Evolutionary conservation across 1,140 invertebrate species (phyloP), one percentile per base, ranked within the genome.

Genomic region (Neodiprion pinetum): DNA sequence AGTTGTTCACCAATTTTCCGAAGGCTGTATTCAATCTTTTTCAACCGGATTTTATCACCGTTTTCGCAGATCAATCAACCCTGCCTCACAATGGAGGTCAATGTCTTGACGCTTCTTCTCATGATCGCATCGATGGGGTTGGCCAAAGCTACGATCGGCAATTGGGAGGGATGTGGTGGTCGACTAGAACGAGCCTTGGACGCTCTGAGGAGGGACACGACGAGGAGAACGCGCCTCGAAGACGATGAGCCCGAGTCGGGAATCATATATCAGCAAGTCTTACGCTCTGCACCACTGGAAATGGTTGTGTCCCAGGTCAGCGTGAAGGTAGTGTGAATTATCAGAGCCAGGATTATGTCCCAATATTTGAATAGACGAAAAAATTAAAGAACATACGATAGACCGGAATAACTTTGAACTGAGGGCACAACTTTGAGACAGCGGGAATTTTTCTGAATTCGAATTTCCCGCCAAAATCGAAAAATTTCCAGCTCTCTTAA

Each of bases 111-210:
- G 48, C 1, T 73, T 2, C 68, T 75, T 17, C 21, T 50, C 0
- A 40, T 75, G 8, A 72, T 11, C 9, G 61, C 71, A 11, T 49
- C 75, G 23, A 61, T 77, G 49, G 53, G 67, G 11, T 61, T 50
- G 0, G 23, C 74, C 3, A 73, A 9, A 9, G 61, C 71, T 12
- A 47, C 75, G 28, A 61, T 77, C 40, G 53, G 67, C 48, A 72
- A 71, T 1, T 74, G 72, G 40, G 79, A 80, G 3, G 70, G 82
- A 75, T 89, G 87, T 61, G 81, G 84, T 23, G 86, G 83, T 73
- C 81, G 87, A 75, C 74, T 89, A 72, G 88, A 89, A 72, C 80
- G 86, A 2, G 86, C 86, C 5, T 77, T 89, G 61, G 87, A 87
- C 71, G 80, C 86, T 5, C 80, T 89, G 76, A 82, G 84, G 0